Conservation (phyloP, 2,113 vertebrate species). For the Protobothrops flavoviridis region DNA sequence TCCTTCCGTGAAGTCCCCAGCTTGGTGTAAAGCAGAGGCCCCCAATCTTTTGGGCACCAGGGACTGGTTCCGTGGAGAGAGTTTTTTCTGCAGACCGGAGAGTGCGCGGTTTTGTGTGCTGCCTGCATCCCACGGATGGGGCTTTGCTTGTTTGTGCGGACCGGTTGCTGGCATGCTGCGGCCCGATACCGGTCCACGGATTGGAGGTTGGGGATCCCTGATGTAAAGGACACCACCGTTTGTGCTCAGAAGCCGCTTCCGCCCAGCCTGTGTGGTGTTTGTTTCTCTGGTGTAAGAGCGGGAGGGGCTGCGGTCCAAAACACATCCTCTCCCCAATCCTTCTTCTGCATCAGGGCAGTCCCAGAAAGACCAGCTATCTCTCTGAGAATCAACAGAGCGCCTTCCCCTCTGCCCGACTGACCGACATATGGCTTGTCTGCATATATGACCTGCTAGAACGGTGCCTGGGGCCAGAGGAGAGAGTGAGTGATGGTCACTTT, state of each 20-base stretch:
- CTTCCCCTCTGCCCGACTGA: neutral
- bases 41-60: too few relatives aligned
- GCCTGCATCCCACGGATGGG: too few relatives aligned
- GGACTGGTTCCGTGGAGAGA: too few relatives aligned
- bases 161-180: too few relatives aligned
- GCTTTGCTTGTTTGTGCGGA: too few relatives aligned
- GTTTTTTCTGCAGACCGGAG: too few relatives aligned
- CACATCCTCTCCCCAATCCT: neutral
- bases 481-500: neutral
- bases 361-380: neutral
- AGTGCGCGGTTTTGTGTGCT: too few relatives aligned
- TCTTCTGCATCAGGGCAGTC: neutral
- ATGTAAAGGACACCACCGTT: neutral
- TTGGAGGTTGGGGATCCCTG: neutral
- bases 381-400: neutral
- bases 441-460: neutral
- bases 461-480: neutral
- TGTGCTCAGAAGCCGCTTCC: neutral
- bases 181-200: too few relatives aligned
- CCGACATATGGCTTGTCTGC: neutral
- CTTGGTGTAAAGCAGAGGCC: neutral
- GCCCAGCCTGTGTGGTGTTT: neutral
- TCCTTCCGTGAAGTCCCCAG: neutral
- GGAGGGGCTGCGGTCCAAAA: neutral
- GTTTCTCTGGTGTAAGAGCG: neutral